phyloP scores from a whole-genome alignment of 2,113 vertebrate genomes.

The Hemiscyllium ocellatum region DNA sequence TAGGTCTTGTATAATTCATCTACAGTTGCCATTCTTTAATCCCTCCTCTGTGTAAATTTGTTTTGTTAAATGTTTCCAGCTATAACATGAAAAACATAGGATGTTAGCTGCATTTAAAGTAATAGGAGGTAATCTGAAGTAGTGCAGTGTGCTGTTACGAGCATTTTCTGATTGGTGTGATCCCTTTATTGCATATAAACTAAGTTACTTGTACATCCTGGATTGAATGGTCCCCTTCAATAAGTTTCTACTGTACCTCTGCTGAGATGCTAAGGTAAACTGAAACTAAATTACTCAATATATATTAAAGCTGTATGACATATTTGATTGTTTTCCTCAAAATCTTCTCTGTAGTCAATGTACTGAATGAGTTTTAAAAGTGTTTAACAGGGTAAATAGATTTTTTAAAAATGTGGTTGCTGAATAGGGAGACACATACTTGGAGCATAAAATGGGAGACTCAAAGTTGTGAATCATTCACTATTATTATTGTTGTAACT shows the following conservation, averaged over 20 bases:
- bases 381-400: neutral
- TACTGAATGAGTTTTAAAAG: neutral
- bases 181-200: neutral
- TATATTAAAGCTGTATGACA: neutral
- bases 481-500: too few relatives aligned
- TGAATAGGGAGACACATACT: neutral
- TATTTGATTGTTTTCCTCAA: too few relatives aligned
- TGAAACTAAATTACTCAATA: neutral
- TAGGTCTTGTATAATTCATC: neutral
- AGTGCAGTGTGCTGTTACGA: neutral
- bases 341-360: too few relatives aligned
- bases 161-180: neutral
- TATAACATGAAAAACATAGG: neutral
- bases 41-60: neutral
- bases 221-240: neutral
- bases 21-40: neutral
- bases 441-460: neutral
- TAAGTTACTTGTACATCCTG: neutral
- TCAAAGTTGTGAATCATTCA: neutral
- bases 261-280: neutral
- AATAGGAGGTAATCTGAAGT: neutral
- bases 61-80: neutral
- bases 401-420: too few relatives aligned
- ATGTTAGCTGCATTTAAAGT: neutral
- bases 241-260: neutral